Conservation (phyloP, 1,140 invertebrate species). For the Trichogramma pretiosum region DNA sequence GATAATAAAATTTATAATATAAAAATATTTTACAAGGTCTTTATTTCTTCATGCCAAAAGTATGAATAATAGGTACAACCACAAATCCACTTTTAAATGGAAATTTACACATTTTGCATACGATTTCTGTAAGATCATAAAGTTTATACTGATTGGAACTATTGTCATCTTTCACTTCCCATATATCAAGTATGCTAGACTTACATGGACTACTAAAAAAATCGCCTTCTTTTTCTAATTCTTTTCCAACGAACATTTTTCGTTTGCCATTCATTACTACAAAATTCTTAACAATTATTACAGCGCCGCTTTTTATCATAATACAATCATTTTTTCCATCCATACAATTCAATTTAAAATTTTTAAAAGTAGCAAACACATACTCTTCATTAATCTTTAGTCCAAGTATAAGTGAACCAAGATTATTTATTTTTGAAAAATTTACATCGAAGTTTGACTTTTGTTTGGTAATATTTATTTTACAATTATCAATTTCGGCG, state of each 20-base stretch:
- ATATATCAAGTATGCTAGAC: neutral
- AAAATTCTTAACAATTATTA: neutral
- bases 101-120: conserved; percentile 1
- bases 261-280: neutral
- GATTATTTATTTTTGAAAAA: neutral
- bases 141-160: neutral
- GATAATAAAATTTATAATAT: no score
- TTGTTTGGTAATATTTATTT: neutral
- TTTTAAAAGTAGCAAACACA: neutral
- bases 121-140: neutral
- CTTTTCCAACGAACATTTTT: neutral
- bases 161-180: neutral
- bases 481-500: neutral
- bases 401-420: neutral
- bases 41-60: no score
- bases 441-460: neutral
- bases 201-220: neutral
- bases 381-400: neutral
- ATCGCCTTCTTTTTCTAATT: neutral
- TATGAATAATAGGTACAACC: neutral
- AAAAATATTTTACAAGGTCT: no score
- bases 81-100: neutral
- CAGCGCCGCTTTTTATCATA: neutral
- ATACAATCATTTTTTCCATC: neutral
- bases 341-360: neutral